Evolutionary conservation across 2,113 vertebrate genomes (phyloP), one percentile per base, ranked within the genome.

Genomic region (Urocolius indicus): DNA sequence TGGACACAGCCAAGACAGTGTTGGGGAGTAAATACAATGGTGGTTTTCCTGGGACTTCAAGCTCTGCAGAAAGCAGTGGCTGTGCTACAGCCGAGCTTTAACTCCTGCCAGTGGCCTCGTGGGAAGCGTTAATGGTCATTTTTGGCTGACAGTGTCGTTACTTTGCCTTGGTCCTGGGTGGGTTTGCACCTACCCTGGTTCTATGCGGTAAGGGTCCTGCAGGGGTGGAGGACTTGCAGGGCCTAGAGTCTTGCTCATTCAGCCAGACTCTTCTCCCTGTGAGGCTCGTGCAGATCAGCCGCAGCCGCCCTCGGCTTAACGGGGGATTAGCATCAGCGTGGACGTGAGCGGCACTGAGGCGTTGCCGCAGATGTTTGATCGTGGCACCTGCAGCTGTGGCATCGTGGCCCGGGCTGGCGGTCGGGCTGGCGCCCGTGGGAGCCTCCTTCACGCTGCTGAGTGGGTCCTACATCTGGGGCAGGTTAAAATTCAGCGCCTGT

Each of bases 1-100:
- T 3, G 3, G 22, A 9, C 3, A 5, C 34, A 13, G 32, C 62
- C 2, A 6, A 30, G 43, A 9, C 21, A 4, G 27, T 4, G 30
- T 3, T 34, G 34, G 10, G 21, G 22, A 43, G 7, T 32, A 69
- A 69, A 27, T 0, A 2, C 0, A 0, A 1, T 0, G 16, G 4
- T 45, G 67, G 6, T 41, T 62, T 34, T 29, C 17, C 36, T 23
- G 30, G 17, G 51, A 4, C 16, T 52, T 74, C 1, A 5, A 59
- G 21, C 57, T 17, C 49, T 0, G 1, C 62, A 46, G 83, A 9
- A 52, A 38, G 61, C 8, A 32, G 22, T 0, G 15, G 5, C 49
- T 29, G 26, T 13, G 72, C 80, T 18, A 1, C 21, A 18, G 57
- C 1, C 0, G 2, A 22, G 32, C 7, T 51, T 67, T 62, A 36